phyloP scores from a whole-genome alignment of 2,113 vertebrate species.

The Zapornia atra region DNA sequence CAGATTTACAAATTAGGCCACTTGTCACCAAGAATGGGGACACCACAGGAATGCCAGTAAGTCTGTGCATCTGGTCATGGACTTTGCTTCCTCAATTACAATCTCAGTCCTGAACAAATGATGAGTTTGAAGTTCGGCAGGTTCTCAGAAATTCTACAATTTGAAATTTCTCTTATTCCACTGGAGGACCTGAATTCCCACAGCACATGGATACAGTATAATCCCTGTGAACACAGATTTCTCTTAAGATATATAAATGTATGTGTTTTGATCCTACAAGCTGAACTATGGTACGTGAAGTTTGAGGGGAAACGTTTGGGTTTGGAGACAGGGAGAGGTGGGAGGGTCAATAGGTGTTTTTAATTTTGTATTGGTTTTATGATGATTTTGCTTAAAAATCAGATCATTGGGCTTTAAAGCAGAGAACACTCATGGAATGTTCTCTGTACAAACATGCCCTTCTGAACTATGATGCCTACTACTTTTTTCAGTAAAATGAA shows the following conservation, averaged over 20 bases:
- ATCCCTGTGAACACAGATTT: not conserved
- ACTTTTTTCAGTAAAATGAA: not conserved
- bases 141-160: not conserved
- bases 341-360: too few relatives aligned
- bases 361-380: not conserved
- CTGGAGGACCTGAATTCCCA: not conserved
- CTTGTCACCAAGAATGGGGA: not conserved
- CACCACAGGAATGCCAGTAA: not conserved
- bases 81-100: not conserved
- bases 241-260: not conserved
- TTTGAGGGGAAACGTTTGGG: not conserved
- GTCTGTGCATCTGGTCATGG: not conserved
- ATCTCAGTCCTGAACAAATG: not conserved
- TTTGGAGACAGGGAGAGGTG: too few relatives aligned
- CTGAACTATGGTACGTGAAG: not conserved
- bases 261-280: not conserved
- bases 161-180: not conserved
- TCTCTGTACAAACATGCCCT: not conserved
- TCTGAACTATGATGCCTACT: not conserved
- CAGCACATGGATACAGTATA: not conserved
- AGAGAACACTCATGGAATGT: not conserved
- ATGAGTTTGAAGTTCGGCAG: not conserved
- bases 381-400: not conserved
- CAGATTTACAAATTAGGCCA: not conserved
- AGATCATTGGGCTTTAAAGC: not conserved